phyloP scores from a whole-genome alignment of 2,888 invertebrate genomes.

The Aphodius granarius region DNA sequence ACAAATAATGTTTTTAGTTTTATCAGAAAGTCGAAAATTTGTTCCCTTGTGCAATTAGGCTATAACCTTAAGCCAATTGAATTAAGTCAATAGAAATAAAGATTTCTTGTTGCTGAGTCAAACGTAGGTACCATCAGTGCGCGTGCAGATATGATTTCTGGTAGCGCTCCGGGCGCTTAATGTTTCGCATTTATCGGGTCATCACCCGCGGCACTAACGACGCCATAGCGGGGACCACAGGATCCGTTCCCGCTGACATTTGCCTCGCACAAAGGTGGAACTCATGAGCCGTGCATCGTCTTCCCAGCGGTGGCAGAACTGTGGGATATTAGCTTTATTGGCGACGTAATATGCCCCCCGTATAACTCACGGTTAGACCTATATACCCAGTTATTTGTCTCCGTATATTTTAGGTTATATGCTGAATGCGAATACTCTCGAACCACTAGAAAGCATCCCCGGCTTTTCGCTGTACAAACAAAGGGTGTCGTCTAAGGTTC shows the following conservation, averaged over 20 bases:
- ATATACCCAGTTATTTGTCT: constrained; percentile 20
- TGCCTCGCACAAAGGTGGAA: constrained; percentile 37
- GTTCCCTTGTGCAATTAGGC: too few species aligned
- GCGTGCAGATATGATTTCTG: not conserved
- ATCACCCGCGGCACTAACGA: constrained; percentile 43
- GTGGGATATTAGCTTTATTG: constrained; percentile 38
- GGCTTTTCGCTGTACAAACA: not conserved
- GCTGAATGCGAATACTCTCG: not conserved
- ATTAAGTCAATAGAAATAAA: too few species aligned
- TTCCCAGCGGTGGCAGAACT: not conserved
- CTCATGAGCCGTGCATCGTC: constrained; percentile 39
- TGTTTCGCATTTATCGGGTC: constrained; percentile 43
- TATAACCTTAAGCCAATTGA: too few species aligned
- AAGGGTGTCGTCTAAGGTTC: not conserved
- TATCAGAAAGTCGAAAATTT: too few species aligned
- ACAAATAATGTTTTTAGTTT: too few species aligned
- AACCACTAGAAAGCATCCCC: not conserved
- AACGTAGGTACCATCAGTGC: too few species aligned
- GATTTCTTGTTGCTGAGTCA: too few species aligned
- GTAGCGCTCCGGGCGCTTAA: constrained; percentile 2
- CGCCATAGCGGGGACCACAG: constrained; percentile 39
- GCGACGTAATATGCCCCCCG: constrained; percentile 24
- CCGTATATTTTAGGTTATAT: constrained; percentile 27
- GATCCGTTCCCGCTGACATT: constrained; percentile 40
- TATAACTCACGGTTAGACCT: constrained; percentile 15